phyloP scores from a whole-genome alignment of 2,888 invertebrate species.

The Nematopogon swammerdamellus region DNA sequence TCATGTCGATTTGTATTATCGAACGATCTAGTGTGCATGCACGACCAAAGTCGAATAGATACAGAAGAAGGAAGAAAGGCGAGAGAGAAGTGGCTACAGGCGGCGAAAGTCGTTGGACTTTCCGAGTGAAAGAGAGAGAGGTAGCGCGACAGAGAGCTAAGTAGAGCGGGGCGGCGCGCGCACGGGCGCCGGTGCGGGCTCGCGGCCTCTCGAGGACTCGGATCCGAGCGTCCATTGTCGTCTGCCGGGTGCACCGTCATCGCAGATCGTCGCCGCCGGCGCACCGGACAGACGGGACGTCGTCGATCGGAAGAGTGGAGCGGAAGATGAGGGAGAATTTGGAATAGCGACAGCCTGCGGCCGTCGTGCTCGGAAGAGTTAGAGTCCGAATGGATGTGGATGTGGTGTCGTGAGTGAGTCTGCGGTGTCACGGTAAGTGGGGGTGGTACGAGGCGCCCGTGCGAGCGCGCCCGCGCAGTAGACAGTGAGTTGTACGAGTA shows the following conservation, averaged over 20 bases:
- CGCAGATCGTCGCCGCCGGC: too few relatives aligned
- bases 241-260: too few relatives aligned
- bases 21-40: conserved; percentile 55
- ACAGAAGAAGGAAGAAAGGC: conserved; percentile 50
- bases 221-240: too few relatives aligned
- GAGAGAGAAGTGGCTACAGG: conserved; percentile 48
- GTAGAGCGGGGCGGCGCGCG: conserved; percentile 15
- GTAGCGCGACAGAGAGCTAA: conserved; percentile 43
- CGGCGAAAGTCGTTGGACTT: conserved; percentile 42
- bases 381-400: too few relatives aligned
- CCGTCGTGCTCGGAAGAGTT: too few relatives aligned
- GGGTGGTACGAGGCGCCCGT: not conserved
- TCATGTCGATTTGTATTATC: not conserved
- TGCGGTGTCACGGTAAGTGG: not conserved
- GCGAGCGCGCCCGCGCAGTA: conserved; percentile 20
- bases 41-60: conserved; percentile 50
- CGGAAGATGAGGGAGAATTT: too few relatives aligned
- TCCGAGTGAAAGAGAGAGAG: conserved; percentile 48
- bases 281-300: too few relatives aligned
- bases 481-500: conserved; percentile 38
- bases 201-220: too few relatives aligned
- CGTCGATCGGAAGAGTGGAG: too few relatives aligned
- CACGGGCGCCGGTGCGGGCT: not conserved
- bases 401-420: too few relatives aligned
- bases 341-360: too few relatives aligned